These are phyloP conservation scores for Notocelia uddmanniana DNA, from an alignment of 2,888 invertebrate genomes.

Conservation along the genomic window DNA sequence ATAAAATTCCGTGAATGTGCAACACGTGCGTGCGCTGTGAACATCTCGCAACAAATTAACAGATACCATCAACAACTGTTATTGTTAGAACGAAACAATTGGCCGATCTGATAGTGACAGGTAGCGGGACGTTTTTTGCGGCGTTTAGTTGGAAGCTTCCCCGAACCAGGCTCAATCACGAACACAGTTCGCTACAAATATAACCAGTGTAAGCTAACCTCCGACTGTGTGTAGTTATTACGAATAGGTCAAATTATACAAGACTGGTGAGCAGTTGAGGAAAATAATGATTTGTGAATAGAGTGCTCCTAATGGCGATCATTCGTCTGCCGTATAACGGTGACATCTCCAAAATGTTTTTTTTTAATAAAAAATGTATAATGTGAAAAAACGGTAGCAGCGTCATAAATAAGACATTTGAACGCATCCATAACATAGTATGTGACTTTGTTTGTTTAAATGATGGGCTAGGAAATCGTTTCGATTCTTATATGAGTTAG, in stretches of 20 bases:
- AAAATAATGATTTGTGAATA: not conserved
- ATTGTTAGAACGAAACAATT: constrained; percentile 22
- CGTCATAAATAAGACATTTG: constrained; percentile 4
- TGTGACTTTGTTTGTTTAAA: not conserved
- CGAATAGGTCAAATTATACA: not conserved
- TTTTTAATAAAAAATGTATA: constrained; percentile 3
- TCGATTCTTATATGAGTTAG: too few species aligned
- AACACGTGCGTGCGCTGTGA: constrained; percentile 4
- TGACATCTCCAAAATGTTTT: constrained; percentile 3
- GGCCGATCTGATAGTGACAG: constrained; percentile 39
- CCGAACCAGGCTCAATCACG: constrained; percentile 18
- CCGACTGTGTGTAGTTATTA: not conserved
- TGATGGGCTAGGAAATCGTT: not conserved
- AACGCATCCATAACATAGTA: not conserved
- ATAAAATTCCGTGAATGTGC: not conserved
- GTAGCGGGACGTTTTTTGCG: constrained; percentile 39
- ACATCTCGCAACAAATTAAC: constrained; percentile 31
- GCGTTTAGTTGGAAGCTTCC: constrained; percentile 15
- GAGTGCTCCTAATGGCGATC: constrained; percentile 14
- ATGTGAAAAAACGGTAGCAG: constrained; percentile 27
- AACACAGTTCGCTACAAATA: not conserved
- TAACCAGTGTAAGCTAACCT: not conserved
- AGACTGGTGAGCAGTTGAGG: not conserved
- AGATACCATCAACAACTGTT: constrained; percentile 43
- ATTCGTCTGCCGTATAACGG: constrained; percentile 36